Conservation (phyloP, 2,113 vertebrate species). For the Apus apus region DNA sequence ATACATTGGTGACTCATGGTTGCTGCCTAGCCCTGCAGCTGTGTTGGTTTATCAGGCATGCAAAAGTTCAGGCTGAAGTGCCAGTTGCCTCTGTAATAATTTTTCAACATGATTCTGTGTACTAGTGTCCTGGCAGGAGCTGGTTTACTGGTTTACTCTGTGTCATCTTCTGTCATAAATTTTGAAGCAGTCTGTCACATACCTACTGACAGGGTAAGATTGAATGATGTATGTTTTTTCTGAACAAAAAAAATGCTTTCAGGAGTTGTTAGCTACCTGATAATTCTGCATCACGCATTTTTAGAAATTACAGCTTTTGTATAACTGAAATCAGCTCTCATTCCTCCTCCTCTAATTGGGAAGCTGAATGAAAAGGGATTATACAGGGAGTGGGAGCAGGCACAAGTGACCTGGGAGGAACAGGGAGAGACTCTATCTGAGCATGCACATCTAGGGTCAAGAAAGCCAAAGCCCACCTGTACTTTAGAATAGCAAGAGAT, state of each 20-base stretch:
- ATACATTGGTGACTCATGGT: rapidly evolving
- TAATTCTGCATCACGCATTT: neutral
- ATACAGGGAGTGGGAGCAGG: neutral
- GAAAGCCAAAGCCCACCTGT: neutral
- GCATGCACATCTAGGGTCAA: neutral
- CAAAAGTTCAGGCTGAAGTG: neutral
- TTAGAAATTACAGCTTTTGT: neutral
- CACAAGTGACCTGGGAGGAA: neutral
- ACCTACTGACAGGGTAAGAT: neutral
- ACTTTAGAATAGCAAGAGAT: neutral
- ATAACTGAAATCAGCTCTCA: neutral
- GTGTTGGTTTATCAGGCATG: neutral
- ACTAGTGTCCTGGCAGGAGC: neutral
- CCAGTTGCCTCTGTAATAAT: neutral
- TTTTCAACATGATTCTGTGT: neutral
- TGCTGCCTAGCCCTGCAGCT: neutral
- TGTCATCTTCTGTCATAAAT: neutral
- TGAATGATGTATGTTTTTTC: neutral
- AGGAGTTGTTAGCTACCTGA: neutral
- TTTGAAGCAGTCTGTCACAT: neutral
- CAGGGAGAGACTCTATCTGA: neutral
- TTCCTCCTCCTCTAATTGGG: neutral
- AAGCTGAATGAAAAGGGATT: neutral
- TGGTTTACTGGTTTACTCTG: neutral
- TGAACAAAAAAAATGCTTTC: neutral